These are phyloP conservation scores for Chrysodeixis includens DNA, from an alignment of 2,888 invertebrate species.

Conservation along the genomic window DNA sequence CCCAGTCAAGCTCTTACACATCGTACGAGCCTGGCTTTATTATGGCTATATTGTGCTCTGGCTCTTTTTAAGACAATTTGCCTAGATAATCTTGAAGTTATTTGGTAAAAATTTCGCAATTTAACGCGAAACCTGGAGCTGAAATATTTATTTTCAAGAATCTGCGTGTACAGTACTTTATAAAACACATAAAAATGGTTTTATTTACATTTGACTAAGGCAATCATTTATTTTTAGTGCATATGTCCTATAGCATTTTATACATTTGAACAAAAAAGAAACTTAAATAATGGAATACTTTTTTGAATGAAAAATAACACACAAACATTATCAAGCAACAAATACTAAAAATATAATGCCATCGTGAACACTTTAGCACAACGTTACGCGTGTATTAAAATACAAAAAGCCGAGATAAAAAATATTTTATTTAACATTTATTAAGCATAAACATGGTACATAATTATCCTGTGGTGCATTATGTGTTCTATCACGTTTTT, in stretches of 20 bases:
- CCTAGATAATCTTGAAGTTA: slow-evolving; percentile 13
- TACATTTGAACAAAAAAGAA: too few relatives aligned
- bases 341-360: slow-evolving; percentile 8
- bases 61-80: slow-evolving; percentile 16
- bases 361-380: slow-evolving; percentile 12
- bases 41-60: slow-evolving; percentile 27
- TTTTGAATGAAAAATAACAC: too few relatives aligned
- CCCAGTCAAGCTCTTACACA: slow-evolving; percentile 54
- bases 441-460: slow-evolving; percentile 36
- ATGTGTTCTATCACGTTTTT: slow-evolving; percentile 37
- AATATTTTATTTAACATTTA: slow-evolving; percentile 36
- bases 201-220: too few relatives aligned
- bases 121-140: too few relatives aligned
- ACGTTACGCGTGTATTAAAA: slow-evolving; percentile 10
- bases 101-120: background rate
- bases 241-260: too few relatives aligned
- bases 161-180: too few relatives aligned
- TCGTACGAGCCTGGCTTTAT: slow-evolving; percentile 49
- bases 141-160: too few relatives aligned
- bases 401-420: slow-evolving; percentile 25
- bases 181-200: too few relatives aligned
- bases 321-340: background rate
- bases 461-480: slow-evolving; percentile 43
- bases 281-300: too few relatives aligned
- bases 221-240: too few relatives aligned